Conservation (phyloP, 2,113 vertebrate species). For the Colossoma macropomum region DNA sequence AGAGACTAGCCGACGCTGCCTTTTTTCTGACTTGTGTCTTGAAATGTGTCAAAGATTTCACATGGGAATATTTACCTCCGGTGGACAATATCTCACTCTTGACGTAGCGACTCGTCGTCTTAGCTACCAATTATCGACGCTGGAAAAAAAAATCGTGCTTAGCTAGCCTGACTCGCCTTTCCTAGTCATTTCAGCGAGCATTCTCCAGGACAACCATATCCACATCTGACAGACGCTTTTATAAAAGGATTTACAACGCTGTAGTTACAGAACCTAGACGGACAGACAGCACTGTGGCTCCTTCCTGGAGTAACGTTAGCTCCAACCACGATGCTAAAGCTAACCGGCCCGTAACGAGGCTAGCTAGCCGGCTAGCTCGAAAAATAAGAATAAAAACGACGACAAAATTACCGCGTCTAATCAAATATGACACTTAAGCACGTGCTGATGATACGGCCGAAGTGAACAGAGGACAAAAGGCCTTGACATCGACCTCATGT, state of each 20-base stretch:
- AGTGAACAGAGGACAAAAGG: neutral
- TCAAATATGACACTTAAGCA: neutral
- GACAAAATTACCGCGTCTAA: neutral
- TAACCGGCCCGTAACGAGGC: neutral
- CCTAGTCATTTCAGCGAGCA: neutral
- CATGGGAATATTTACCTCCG: too few relatives aligned
- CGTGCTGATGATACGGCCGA: neutral
- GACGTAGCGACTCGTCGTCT: too few relatives aligned
- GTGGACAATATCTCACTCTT: too few relatives aligned
- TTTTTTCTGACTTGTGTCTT: too few relatives aligned
- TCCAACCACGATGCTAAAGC: slow-evolving; percentile 4
- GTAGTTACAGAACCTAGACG: too few relatives aligned
- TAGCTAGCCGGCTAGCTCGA: neutral
- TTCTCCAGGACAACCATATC: neutral
- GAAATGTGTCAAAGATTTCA: too few relatives aligned
- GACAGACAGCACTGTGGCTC: too few relatives aligned
- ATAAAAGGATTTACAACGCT: too few relatives aligned
- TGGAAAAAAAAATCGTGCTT: too few relatives aligned
- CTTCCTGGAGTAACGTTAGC: neutral
- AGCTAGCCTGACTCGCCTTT: neutral
- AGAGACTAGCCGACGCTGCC: neutral
- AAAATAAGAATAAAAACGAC: neutral
- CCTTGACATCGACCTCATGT: neutral
- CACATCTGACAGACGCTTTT: too few relatives aligned
- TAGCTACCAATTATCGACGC: too few relatives aligned